A percentile compares a stretch with the other conserved stretches of the same genome.
Conservation (phyloP, 37 sponge, comb jelly and placozoan genomes). For the Crambe crambe region DNA sequence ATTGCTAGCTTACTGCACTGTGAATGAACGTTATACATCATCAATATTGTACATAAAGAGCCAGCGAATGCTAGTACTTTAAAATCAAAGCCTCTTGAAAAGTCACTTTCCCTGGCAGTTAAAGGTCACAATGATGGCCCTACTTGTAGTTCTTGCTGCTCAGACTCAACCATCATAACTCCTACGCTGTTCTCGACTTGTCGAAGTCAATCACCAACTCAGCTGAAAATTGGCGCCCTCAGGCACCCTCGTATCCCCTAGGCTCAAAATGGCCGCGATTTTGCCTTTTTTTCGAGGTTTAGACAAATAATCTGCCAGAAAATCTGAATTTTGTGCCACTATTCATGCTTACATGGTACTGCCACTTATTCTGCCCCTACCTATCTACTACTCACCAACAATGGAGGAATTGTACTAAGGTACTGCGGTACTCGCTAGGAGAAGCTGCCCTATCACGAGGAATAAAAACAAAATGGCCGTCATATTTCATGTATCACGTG, state of each 20-base stretch:
- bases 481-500: conserved; percentile 44
- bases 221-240: background rate
- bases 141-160: too few relatives aligned
- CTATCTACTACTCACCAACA: conserved; percentile 65
- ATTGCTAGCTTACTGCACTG: too few relatives aligned
- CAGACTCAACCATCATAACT: too few relatives aligned
- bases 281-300: conserved; percentile 12
- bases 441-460: conserved; percentile 62
- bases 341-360: background rate
- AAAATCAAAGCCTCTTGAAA: too few relatives aligned
- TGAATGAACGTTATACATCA: too few relatives aligned
- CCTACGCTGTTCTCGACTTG: too few relatives aligned
- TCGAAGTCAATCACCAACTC: background rate
- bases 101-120: too few relatives aligned
- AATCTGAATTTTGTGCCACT: background rate
- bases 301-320: conserved; percentile 19
- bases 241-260: background rate
- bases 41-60: too few relatives aligned
- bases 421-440: conserved; percentile 13
- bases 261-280: conserved; percentile 7
- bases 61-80: too few relatives aligned
- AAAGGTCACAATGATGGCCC: too few relatives aligned
- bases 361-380: background rate
- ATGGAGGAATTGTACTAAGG: conserved; percentile 67
- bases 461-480: conserved; percentile 38